Evolutionary conservation across 2,797 vertebrate species (phyloP), one percentile per base, ranked within the genome.

Genomic region (Pipistrellus nathusii): DNA sequence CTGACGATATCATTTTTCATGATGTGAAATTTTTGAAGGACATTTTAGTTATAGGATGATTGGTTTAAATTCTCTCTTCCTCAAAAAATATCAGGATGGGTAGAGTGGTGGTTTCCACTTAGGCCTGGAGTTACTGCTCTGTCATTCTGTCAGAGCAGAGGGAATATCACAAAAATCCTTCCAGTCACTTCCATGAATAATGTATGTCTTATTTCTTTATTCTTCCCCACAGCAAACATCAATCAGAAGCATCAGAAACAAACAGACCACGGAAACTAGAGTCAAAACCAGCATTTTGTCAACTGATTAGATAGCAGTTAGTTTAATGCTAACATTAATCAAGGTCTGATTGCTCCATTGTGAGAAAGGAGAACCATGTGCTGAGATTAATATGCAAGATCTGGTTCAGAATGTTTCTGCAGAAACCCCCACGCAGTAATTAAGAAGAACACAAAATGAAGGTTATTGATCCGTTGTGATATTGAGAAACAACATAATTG

Each of bases 271-370:
- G 78, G 84, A 96, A 94, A 95, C 94, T 66, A 27, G 72, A 96
- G 88, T 96, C 93, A 95, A 94, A 97, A 94, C 88, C 41, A 44
- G 88, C 94, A 41, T 97, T 97, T 96, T 96, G 96, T 96, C 96
- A 97, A 93, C 96, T 94, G 96, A 97, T 97, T 96, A 95, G 95
- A 96, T 78, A 91, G 94, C 95, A 96, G 94, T 97, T 97, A 97
- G 93, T 92, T 95, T 96, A 97, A 97, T 95, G 88, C 64, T 95
- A 51, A 90, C 95, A 95, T 97, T 97, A 96, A 97, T 97, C 97
- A 97, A 94, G 96, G 64, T 90, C 95, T 97, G 96, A 97, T 97
- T 97, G 95, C 93, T 92, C 90, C 92, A 95, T 95, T 95, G 96
- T 96, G 95, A 94, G 44, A 75, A 92, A 72, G 30, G 51, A 95